Conservation (phyloP, 2,888 invertebrate species). For the Pristionchus maxplancki region DNA sequence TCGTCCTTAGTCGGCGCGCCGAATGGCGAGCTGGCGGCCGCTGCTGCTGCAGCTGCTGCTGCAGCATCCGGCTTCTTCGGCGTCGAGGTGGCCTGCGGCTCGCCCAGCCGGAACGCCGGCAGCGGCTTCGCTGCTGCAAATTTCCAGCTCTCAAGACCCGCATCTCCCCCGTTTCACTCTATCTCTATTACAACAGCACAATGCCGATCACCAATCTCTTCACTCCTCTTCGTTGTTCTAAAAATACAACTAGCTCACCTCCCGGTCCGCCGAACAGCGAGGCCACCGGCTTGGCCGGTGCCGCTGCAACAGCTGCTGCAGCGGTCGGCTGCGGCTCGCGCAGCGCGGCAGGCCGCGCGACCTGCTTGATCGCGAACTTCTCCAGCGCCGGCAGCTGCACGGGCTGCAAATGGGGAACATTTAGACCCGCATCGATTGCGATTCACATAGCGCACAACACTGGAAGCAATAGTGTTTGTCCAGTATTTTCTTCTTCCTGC, state of each 20-base stretch:
- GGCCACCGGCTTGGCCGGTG: not conserved
- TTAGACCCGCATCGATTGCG: no score
- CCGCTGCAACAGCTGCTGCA: not conserved
- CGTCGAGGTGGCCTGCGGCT: slow-evolving; percentile 27
- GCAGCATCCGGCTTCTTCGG: not conserved
- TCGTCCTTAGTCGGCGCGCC: no score
- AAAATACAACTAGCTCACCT: no score
- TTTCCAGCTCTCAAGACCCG: not conserved
- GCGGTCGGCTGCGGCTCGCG: not conserved
- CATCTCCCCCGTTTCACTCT: no score
- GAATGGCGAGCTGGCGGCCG: not conserved
- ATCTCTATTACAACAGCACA: no score
- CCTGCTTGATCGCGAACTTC: slow-evolving; percentile 38
- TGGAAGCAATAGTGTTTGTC: no score
- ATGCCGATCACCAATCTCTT: no score
- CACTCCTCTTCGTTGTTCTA: no score
- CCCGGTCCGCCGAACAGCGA: not conserved
- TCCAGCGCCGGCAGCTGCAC: slow-evolving; percentile 11
- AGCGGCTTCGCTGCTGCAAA: not conserved
- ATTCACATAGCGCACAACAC: no score
- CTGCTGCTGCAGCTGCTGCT: not conserved
- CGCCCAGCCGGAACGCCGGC: slow-evolving; percentile 20
- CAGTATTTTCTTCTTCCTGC: no score
- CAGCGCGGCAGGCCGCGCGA: not conserved
- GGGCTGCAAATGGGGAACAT: no score